These are phyloP conservation scores for Aurelia aurita complex sp. Pacific DNA, from an alignment of 30 jellyfish, hydroid and myxozoan species.

Conservation along the genomic window DNA sequence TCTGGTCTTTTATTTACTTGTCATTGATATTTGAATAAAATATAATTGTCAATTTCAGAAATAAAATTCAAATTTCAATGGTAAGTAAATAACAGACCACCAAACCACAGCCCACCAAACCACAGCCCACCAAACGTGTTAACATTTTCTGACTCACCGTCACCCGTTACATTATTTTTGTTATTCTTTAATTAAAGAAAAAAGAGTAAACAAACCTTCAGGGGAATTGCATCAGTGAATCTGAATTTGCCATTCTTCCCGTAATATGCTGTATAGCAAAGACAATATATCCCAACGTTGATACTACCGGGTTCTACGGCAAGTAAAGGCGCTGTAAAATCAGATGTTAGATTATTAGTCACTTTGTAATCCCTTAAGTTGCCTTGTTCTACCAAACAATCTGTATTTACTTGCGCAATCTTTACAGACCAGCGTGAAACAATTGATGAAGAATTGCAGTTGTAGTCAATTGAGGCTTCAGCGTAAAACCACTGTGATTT, in stretches of 20 bases:
- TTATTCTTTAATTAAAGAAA: background rate
- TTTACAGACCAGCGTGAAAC: slow-evolving; percentile 62
- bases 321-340: slow-evolving; percentile 52
- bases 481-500: slow-evolving; percentile 82
- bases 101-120: too few species aligned
- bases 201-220: slow-evolving; percentile 26
- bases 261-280: slow-evolving; percentile 52
- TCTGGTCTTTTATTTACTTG: too few species aligned
- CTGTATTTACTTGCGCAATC: slow-evolving; percentile 35
- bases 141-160: too few species aligned
- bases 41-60: too few species aligned
- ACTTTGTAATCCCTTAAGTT: background rate
- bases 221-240: slow-evolving; percentile 14
- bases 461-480: slow-evolving; percentile 57
- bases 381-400: slow-evolving; percentile 46
- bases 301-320: slow-evolving; percentile 82
- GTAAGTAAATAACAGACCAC: too few species aligned
- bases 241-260: slow-evolving; percentile 54
- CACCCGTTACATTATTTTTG: too few species aligned
- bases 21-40: too few species aligned
- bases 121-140: too few species aligned
- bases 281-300: slow-evolving; percentile 71
- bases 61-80: too few species aligned
- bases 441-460: slow-evolving; percentile 64
- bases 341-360: background rate